These are phyloP conservation scores for Plecturocebus donacophilus DNA, from an alignment of 2,113 vertebrate species.

Conservation along the genomic window DNA sequence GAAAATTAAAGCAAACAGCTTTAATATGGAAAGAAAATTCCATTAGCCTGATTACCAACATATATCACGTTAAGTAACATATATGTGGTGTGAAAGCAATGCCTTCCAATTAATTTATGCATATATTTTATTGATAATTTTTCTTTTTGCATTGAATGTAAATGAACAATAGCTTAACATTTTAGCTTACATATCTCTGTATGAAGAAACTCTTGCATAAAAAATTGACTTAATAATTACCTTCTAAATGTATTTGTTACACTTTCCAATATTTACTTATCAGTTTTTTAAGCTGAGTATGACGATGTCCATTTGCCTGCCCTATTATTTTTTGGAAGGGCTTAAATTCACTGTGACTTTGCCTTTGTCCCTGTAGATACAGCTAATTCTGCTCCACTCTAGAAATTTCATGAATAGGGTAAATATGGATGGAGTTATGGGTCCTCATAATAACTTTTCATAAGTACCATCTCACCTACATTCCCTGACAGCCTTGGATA, in stretches of 20 bases:
- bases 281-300: not conserved
- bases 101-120: slow-evolving; percentile 5
- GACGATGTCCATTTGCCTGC: not conserved
- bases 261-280: not conserved
- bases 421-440: not conserved
- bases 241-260: not conserved
- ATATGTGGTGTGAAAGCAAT: not conserved
- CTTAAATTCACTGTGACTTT: not conserved
- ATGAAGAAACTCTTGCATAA: not conserved
- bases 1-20: slow-evolving; percentile 73
- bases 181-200: not conserved
- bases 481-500: fast-evolving
- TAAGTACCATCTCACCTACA: not conserved
- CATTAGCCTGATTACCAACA: slow-evolving; percentile 63
- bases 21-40: slow-evolving; percentile 60
- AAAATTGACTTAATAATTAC: not conserved
- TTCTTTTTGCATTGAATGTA: not conserved
- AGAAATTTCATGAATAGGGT: not conserved
- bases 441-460: not conserved
- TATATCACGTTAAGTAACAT: slow-evolving; percentile 11
- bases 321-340: not conserved
- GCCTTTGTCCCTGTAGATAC: not conserved
- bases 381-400: not conserved
- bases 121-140: slow-evolving; percentile 20
- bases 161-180: not conserved